Base-by-base conservation (phyloP, 2,888 invertebrate genomes). In the Callyntrura guangdongensis region DNA sequence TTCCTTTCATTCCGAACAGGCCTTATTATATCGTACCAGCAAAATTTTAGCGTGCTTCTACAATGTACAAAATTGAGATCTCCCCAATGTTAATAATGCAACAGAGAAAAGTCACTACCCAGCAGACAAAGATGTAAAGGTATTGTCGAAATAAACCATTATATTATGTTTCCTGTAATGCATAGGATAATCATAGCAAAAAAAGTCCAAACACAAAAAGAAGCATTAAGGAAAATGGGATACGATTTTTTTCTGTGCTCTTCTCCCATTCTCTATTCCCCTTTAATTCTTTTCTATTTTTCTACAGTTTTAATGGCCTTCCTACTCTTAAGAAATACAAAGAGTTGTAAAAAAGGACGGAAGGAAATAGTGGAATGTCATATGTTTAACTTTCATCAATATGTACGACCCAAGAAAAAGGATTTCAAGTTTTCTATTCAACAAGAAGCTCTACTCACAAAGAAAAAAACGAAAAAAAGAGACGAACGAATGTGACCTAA, bases 191-290 rank as follows among this genome's bases (percentile, higher is more conserved):
- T 85, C 69, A 56, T 85, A 56, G 69, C 72, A 56, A 72, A 85
- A 72, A 85, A 25, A 47, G 83, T 49, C 22, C 25, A 14, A 77
- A 49, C 25, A 53, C 17, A 56, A 61, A 85, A 53, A 67, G 72
- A 72, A 72, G 72, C 85, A 85, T 85, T 85, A 85, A 85, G 72
- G 56, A 69, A 64, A 64, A 85, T 56, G 53, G 85, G 20, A 56
- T 27, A 85, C 72, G 72, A 85, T 85, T 85, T 72, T 27, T 82
- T 36, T 64, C 17, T 69, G 17, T 74, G 11, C 77, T 56, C 77
- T 8, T 74, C 74, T 74, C n/a, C 36, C 69, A 25, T 36, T 36
- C 49, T 49, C 20, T 79, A 14, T 36, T 25, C 8, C 53, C 27
- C 36, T 59, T 45, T 81, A 77, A 77, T 77, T 77, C 77, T 12